Evolutionary conservation across 2,113 vertebrate genomes (phyloP).

Genomic region (Rhadina sibilatrix): DNA sequence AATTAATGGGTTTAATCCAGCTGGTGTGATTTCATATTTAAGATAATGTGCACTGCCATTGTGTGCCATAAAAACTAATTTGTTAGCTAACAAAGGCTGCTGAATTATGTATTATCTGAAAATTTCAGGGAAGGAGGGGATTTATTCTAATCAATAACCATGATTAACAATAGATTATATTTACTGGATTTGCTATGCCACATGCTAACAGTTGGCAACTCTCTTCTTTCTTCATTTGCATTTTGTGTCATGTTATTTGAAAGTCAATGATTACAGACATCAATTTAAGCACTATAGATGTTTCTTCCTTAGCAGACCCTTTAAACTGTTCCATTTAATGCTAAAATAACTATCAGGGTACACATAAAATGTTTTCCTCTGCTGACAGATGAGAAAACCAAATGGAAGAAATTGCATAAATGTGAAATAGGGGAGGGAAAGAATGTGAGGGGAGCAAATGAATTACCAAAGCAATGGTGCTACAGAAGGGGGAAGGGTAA

Average conservation of each 20-base stretch:
- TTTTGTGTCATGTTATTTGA: constrained; percentile 16
- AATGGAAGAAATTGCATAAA: constrained; percentile 31
- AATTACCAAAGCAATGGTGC: constrained; percentile 8
- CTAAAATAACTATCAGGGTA: constrained; percentile 8
- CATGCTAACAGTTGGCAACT: background rate
- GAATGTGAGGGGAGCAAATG: background rate
- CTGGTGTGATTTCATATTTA: background rate
- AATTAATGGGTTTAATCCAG: constrained; percentile 27
- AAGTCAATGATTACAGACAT: constrained; percentile 46
- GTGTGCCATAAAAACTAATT: constrained; percentile 19
- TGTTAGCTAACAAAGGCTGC: constrained; percentile 20
- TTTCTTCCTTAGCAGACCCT: constrained; percentile 32
- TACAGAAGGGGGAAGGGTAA: background rate
- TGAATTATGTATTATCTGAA: constrained; percentile 50
- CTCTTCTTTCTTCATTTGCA: background rate
- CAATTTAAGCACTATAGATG: background rate
- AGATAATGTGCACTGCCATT: background rate
- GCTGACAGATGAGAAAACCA: constrained; percentile 40
- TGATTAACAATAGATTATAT: constrained; percentile 53
- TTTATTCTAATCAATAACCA: constrained; percentile 52
- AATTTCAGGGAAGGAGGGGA: background rate
- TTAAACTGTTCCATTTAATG: constrained; percentile 33
- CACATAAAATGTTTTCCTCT: constrained; percentile 28
- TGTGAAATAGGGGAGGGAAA: constrained; percentile 37
- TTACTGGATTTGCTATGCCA: constrained; percentile 22